These are phyloP conservation scores for Elysia crispata DNA, from an alignment of 2,888 invertebrate genomes.

Conservation along the genomic window DNA sequence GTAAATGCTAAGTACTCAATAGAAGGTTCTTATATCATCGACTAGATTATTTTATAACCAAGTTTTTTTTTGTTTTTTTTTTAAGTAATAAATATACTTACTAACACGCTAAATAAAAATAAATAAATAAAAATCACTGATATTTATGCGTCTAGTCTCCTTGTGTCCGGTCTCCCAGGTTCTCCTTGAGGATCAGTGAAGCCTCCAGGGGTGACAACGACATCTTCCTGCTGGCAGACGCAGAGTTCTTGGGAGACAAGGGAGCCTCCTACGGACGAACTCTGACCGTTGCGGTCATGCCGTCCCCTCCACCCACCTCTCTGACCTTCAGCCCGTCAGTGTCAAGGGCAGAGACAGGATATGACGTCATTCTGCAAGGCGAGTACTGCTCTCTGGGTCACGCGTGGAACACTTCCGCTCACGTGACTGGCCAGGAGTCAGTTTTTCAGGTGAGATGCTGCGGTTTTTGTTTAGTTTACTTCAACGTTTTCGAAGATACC, in stretches of 20 bases:
- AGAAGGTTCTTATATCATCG: too few species aligned
- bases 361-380: not conserved
- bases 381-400: not conserved
- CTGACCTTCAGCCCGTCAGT: not conserved
- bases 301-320: conserved; percentile 15
- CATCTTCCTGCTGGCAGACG: conserved; percentile 57
- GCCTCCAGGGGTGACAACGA: conserved; percentile 32
- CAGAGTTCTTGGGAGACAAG: conserved; percentile 59
- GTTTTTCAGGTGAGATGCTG: not conserved
- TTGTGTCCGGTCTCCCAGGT: conserved; percentile 43
- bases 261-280: conserved; percentile 57
- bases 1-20: too few species aligned
- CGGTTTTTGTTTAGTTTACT: not conserved
- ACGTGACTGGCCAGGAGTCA: not conserved
- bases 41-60: not conserved
- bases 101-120: too few species aligned
- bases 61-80: not conserved
- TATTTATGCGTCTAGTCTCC: not conserved
- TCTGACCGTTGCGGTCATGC: conserved; percentile 51
- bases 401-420: not conserved
- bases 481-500: not conserved
- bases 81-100: not conserved
- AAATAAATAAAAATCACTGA: too few species aligned
- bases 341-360: not conserved
- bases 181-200: conserved; percentile 55